Conservation (phyloP, 2,888 invertebrate species). For the Euplagia quadripunctaria region DNA sequence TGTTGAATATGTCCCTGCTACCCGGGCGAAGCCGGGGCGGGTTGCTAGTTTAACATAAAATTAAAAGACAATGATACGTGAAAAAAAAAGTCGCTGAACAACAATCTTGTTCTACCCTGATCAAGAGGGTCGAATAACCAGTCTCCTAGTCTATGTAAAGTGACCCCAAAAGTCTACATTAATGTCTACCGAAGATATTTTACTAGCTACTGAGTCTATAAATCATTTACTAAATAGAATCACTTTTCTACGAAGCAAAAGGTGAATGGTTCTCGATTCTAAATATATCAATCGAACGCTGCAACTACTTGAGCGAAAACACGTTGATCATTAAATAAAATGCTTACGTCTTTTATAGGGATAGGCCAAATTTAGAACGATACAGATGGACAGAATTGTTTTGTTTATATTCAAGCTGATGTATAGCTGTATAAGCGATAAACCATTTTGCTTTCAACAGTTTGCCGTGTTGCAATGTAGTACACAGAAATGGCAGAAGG, state of each 20-base stretch:
- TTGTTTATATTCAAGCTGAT: constrained; percentile 2
- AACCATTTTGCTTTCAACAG: constrained; percentile 1
- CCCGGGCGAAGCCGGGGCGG: no score
- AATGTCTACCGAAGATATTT: no score
- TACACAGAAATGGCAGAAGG: not conserved
- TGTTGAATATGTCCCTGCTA: no score
- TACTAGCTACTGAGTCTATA: not conserved
- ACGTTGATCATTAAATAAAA: constrained; percentile 15
- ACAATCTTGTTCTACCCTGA: no score
- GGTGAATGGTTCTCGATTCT: constrained; percentile 17
- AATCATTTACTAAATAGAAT: constrained; percentile 6
- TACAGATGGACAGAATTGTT: constrained; percentile 9
- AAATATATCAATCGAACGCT: constrained; percentile 14
- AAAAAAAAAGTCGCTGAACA: no score
- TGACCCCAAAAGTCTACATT: no score
- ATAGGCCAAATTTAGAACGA: constrained; percentile 6
- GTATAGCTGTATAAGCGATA: not conserved
- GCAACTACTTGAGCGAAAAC: constrained; percentile 5
- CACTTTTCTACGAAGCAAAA: constrained; percentile 8
- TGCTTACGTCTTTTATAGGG: constrained; percentile 10
- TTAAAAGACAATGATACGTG: no score
- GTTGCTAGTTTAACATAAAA: no score
- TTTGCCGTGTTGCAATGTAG: no score
- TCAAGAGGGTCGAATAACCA: no score
- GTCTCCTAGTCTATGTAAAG: not conserved